phyloP scores from a whole-genome alignment of 1,140 invertebrate species.

The Hycleus cichorii region DNA sequence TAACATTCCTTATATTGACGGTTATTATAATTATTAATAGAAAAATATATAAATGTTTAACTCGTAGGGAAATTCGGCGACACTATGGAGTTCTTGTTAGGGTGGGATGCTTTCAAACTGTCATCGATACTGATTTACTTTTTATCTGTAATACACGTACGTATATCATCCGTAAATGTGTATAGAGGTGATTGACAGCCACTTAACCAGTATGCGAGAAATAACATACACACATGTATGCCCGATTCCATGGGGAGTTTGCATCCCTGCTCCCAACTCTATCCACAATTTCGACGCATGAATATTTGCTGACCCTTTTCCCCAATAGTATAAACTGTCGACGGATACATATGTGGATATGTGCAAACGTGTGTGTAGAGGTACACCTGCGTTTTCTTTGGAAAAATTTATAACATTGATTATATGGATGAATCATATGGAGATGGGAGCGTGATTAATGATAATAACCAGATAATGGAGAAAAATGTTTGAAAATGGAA shows the following conservation, averaged over 20 bases:
- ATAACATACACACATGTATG: slow-evolving; percentile 1
- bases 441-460: too few species aligned
- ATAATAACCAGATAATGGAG: too few species aligned
- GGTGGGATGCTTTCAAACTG: slow-evolving; percentile 2
- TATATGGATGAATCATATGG: too few species aligned
- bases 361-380: too few species aligned
- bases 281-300: slow-evolving; percentile 6
- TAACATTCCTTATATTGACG: too few species aligned
- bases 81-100: neutral
- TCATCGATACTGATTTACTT: slow-evolving; percentile 4
- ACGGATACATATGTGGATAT: neutral
- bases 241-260: neutral
- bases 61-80: neutral
- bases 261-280: neutral
- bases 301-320: slow-evolving; percentile 19
- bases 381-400: too few species aligned
- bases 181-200: slow-evolving; percentile 20
- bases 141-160: neutral
- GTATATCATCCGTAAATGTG: neutral
- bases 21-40: neutral
- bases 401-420: too few species aligned
- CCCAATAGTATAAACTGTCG: neutral
- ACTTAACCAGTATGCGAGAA: slow-evolving; percentile 18
- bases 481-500: too few species aligned
- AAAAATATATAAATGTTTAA: neutral